phyloP scores from a whole-genome alignment of 2,888 invertebrate genomes.

The Julus scandinavius region DNA sequence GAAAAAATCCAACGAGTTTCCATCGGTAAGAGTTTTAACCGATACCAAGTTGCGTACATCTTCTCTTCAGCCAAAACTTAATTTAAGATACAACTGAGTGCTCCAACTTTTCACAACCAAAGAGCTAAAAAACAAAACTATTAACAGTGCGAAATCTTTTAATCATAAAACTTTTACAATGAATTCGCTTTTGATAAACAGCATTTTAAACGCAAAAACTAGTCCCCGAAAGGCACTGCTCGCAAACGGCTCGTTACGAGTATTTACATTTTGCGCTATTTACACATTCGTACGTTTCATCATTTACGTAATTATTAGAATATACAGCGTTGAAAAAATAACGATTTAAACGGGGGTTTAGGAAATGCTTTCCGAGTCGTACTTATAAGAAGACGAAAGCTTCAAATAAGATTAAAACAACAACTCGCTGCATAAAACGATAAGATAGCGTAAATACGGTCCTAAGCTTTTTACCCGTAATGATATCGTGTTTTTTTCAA shows the following conservation, averaged over 20 bases:
- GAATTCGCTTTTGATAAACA: not conserved
- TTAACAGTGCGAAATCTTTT: not conserved
- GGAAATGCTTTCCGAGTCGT: not conserved
- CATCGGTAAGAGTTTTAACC: no score
- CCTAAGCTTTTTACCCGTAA: no score
- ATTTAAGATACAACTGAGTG: no score
- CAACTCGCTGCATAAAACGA: no score
- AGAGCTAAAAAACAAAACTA: no score
- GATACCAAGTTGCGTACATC: no score
- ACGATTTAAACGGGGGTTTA: not conserved
- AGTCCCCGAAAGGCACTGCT: not conserved
- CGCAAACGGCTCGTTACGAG: not conserved
- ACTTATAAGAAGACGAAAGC: not conserved
- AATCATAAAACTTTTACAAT: slow-evolving; percentile 1
- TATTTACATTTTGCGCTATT: not conserved
- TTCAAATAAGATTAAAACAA: no score
- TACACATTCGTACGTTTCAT: not conserved
- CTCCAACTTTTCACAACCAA: no score
- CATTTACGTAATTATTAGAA: not conserved
- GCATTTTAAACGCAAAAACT: not conserved
- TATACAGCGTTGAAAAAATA: slow-evolving; percentile 9
- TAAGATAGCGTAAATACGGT: no score
- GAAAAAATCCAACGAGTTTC: no score
- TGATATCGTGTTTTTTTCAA: no score
- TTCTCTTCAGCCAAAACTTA: no score